phyloP scores from a whole-genome alignment of 2,888 invertebrate species.

The Lochmaea capreae region DNA sequence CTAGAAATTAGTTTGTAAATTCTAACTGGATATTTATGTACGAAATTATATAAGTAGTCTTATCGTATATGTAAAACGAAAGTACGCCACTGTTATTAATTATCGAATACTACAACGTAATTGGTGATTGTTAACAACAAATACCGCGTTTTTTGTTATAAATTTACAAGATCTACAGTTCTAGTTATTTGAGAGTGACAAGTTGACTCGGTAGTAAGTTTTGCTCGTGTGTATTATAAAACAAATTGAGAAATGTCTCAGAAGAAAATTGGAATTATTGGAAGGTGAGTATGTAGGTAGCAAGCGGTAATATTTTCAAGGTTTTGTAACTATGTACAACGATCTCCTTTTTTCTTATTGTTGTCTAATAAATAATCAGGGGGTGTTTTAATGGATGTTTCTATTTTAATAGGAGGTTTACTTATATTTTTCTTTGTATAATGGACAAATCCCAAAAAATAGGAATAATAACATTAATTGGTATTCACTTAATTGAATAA shows the following conservation, averaged over 20 bases:
- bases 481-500: no score
- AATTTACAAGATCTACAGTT: neutral
- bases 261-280: constrained; percentile 78
- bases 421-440: no score
- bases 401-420: no score
- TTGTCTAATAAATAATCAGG: no score
- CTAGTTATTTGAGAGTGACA: neutral
- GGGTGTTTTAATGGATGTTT: no score
- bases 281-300: constrained; percentile 70
- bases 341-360: no score
- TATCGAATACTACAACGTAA: neutral
- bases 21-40: no score
- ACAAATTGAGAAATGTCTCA: constrained; percentile 14
- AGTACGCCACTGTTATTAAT: neutral
- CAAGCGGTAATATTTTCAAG: neutral
- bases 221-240: neutral
- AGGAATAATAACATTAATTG: no score
- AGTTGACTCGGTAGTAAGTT: neutral
- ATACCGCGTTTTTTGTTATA: neutral
- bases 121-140: neutral
- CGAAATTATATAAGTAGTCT: no score
- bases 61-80: no score
- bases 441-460: no score
- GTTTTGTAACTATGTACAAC: neutral
- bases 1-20: no score